Base-by-base conservation (phyloP, 2,113 vertebrate genomes). In the Chionis minor region DNA sequence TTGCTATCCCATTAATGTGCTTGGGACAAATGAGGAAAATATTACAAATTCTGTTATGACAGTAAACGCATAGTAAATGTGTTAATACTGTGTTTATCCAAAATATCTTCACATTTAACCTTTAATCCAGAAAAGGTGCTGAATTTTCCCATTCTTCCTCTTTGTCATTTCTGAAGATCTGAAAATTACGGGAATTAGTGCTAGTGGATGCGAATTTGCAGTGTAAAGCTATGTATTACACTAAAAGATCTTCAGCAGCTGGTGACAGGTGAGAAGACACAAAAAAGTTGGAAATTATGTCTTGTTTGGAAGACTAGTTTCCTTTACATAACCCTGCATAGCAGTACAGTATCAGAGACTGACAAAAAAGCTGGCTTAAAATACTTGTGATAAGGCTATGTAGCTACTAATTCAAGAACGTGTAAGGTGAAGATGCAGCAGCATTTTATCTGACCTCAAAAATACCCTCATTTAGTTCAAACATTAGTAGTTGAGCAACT, bases 401-500 rank as follows among this genome's bases (percentile, higher is more conserved):
- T 54, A 62, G n/a, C 51, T 89, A 21, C 35, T 73, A 89, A 86
- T 78, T 74, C 26, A 89, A 74, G 77, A 83, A 74, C 5, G 6
- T 10, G 16, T 63, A 59, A 91, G 83, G 38, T 84, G 44, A 96
- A 55, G 16, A 63, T 67, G 56, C 40, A 92, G 28, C 47, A 94
- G 28, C 70, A 61, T 78, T 92, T 92, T 79, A 75, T 35, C 52
- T 89, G 89, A 84, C 91, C 89, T 90, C 18, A 59, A 59, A 74
- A 92, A 72, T 84, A 59, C 26, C 44, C 71, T 93, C 65, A 58
- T 90, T 96, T 91, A 96, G 65, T 90, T 92, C 71, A 94, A 89
- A 93, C 83, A 75, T 91, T 91, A 90, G 84, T 77, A 69, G 49
- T 88, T 94, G 95, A 93, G 91, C 32, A 93, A 92, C 96, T 98